Base-by-base conservation (phyloP, 2,797 vertebrate species). In the Onychomys leucogaster region DNA sequence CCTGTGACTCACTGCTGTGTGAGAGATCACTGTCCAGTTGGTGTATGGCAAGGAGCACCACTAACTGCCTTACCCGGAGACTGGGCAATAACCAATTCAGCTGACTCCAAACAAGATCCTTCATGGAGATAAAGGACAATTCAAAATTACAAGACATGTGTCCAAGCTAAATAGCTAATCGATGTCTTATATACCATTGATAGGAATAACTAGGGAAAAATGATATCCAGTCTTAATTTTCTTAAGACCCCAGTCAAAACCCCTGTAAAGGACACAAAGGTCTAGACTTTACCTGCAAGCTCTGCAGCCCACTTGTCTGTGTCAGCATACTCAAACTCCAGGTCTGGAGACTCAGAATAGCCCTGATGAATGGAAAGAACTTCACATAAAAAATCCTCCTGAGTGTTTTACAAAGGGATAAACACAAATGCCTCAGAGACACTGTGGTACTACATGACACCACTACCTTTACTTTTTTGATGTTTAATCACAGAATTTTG, bases 281-380 rank as follows among this genome's bases (percentile, higher is more conserved):
- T n/a, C 17, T n/a, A 0, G 27, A 59, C 41, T 96, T 98, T 98
- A 99, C 99, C 99, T 43, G 99, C 99, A 17, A 99, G 98, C 97
- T 99, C 99, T 80, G 99, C 98, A 34, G 99, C 98, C 99, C 99
- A 99, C 96, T 99, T 99, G 98, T 99, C 99, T 0, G 99, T 99
- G 87, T 99, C 99, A 5, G 99, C 99, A 98, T 99, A 99, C 73
- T 99, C 99, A 98, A 99, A 99, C 98, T 99, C 99, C 7, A 99
- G 98, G 97, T 99, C 99, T 80, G 99, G 99, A 6, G 99, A 99
- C 95, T 99, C 99, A 0, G 99, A 99, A 91, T 99, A 99, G 63
- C 99, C 99, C 99, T 99, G 98, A 87, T 88, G 96, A 80, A 89
- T 94, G 0, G 76, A 63, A 49, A 83, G 32, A 93, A n/a, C 25